Conservation (phyloP, 2,797 vertebrate species). For the Falco columbarius region DNA sequence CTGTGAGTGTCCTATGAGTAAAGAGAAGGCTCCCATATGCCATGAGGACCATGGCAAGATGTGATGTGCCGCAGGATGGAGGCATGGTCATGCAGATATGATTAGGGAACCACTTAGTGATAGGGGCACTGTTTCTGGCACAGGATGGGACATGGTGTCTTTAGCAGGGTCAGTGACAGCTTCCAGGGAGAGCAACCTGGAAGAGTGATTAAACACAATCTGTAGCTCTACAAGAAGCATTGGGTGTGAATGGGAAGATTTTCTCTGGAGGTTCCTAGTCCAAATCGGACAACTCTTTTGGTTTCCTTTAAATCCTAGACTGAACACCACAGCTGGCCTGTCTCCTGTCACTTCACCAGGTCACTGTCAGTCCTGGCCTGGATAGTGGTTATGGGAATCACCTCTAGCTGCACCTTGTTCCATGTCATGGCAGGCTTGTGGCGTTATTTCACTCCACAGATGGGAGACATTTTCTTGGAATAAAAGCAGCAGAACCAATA, state of each 20-base stretch:
- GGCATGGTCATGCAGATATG: neutral
- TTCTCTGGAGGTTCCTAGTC: neutral
- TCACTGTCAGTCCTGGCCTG: neutral
- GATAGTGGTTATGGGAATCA: neutral
- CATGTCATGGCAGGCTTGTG: neutral
- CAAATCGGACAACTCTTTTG: neutral
- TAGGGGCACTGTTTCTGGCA: neutral
- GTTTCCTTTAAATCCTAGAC: neutral
- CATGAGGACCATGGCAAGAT: neutral
- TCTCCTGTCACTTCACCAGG: neutral
- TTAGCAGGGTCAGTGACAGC: neutral
- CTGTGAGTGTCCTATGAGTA: neutral
- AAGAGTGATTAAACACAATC: neutral
- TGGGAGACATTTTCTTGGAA: neutral
- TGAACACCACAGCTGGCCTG: neutral
- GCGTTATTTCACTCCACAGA: neutral
- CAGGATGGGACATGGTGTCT: neutral
- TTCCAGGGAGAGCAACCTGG: neutral
- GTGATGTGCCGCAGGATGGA: rapidly evolving
- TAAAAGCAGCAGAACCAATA: neutral
- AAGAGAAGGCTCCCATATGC: neutral
- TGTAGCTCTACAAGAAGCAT: neutral
- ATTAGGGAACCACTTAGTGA: neutral
- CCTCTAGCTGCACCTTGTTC: neutral
- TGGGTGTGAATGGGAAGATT: neutral